Conservation (phyloP, 1,140 invertebrate species). For the Myzus persicae region DNA sequence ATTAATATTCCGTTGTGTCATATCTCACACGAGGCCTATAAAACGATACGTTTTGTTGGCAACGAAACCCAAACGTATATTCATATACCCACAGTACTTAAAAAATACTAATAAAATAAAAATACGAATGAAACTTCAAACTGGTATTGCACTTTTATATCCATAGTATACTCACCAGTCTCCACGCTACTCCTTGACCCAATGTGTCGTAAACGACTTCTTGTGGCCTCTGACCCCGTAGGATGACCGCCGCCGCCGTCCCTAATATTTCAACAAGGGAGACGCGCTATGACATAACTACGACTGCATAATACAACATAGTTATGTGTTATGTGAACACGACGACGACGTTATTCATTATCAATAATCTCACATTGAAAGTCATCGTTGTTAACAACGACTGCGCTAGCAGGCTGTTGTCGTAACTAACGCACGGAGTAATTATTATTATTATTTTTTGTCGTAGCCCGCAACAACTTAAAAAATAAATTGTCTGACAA, state of each 20-base stretch:
- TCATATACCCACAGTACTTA: too few relatives aligned
- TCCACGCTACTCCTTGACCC: slow-evolving; percentile 21
- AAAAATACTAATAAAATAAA: not conserved
- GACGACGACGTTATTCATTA: not conserved
- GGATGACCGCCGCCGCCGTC: not conserved
- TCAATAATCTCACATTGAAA: not conserved
- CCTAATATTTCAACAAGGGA: not conserved
- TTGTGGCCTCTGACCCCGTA: slow-evolving; percentile 40
- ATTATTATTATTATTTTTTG: not conserved
- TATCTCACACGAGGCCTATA: not conserved
- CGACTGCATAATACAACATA: not conserved
- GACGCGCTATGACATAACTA: not conserved
- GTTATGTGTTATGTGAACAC: not conserved
- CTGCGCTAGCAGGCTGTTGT: not conserved
- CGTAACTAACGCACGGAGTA: not conserved
- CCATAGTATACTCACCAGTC: not conserved
- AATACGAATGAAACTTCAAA: slow-evolving; percentile 27
- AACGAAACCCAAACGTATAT: not conserved
- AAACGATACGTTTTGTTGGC: not conserved
- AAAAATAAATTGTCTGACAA: not conserved
- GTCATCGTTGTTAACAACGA: not conserved
- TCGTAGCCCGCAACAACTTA: not conserved
- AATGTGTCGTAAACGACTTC: not conserved
- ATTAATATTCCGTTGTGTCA: not conserved
- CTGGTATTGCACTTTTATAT: not conserved